These are phyloP conservation scores for Brachirus orientalis DNA, from an alignment of 2,113 vertebrate genomes.

Conservation along the genomic window DNA sequence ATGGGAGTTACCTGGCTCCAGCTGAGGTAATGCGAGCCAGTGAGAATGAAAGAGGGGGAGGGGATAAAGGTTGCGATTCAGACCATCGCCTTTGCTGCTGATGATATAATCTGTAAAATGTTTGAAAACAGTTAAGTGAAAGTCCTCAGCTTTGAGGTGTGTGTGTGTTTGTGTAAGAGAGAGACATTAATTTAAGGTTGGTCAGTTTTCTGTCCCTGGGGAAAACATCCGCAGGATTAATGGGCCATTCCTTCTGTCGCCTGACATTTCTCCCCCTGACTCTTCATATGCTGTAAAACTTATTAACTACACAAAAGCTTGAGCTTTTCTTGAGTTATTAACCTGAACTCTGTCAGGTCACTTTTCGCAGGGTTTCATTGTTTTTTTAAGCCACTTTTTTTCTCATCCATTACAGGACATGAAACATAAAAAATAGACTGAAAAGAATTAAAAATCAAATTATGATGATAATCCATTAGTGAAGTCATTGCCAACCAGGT, in stretches of 20 bases:
- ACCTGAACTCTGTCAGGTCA: neutral
- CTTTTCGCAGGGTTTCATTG: neutral
- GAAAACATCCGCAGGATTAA: slow-evolving; percentile 25
- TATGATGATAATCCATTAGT: no score
- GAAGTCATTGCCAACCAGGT: no score
- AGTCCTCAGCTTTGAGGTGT: neutral
- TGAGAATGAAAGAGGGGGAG: neutral
- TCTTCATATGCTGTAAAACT: slow-evolving; percentile 3
- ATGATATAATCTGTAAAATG: no score
- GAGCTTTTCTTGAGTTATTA: slow-evolving; percentile 18
- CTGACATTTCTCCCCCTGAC: neutral
- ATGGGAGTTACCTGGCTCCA: slow-evolving; percentile 69
- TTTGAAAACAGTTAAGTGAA: neutral
- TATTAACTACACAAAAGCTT: neutral
- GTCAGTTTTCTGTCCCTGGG: neutral
- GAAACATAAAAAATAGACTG: neutral
- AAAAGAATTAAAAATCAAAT: no score
- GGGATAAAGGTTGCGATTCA: slow-evolving; percentile 1
- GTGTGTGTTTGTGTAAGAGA: neutral
- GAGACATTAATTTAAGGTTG: neutral
- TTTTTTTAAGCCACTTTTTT: neutral
- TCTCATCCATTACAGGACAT: neutral
- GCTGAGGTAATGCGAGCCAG: slow-evolving; percentile 30
- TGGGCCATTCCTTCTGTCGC: slow-evolving; percentile 15
- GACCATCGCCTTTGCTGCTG: neutral